phyloP scores from a whole-genome alignment of 2,797 vertebrate species.

The Knipowitschia caucasica region DNA sequence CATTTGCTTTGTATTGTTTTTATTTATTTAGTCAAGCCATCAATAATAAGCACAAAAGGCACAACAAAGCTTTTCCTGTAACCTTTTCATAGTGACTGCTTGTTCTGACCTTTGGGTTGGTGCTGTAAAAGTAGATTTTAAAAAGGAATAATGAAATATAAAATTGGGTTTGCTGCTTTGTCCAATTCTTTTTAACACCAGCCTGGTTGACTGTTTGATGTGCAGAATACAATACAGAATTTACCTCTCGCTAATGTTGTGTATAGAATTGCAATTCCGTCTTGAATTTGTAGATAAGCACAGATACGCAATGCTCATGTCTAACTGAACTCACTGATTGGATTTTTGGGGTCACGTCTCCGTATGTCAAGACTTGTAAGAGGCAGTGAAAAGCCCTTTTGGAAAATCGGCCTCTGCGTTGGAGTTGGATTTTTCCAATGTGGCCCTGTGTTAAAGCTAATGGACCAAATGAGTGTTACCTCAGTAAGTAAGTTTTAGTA shows the following conservation, averaged over 20 bases:
- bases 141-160: neutral
- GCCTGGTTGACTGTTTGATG: too few relatives aligned
- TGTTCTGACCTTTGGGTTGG: neutral
- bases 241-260: neutral
- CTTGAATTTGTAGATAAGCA: neutral
- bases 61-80: neutral
- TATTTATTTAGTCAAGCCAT: neutral
- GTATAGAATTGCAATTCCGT: neutral
- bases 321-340: neutral
- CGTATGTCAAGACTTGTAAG: conserved; percentile 7
- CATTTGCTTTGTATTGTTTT: neutral
- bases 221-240: neutral
- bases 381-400: conserved; percentile 17
- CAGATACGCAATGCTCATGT: neutral
- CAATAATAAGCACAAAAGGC: neutral
- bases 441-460: conserved; percentile 21
- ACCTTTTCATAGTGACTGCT: neutral
- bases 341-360: neutral
- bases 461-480: conserved; percentile 23
- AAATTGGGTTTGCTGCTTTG: neutral
- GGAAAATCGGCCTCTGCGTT: conserved; percentile 23
- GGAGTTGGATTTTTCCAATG: conserved; percentile 33
- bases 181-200: too few relatives aligned
- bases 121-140: neutral
- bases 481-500: too few relatives aligned